These are phyloP conservation scores for Blastobasis lacticolella DNA, from an alignment of 2,888 invertebrate genomes.

Conservation along the genomic window DNA sequence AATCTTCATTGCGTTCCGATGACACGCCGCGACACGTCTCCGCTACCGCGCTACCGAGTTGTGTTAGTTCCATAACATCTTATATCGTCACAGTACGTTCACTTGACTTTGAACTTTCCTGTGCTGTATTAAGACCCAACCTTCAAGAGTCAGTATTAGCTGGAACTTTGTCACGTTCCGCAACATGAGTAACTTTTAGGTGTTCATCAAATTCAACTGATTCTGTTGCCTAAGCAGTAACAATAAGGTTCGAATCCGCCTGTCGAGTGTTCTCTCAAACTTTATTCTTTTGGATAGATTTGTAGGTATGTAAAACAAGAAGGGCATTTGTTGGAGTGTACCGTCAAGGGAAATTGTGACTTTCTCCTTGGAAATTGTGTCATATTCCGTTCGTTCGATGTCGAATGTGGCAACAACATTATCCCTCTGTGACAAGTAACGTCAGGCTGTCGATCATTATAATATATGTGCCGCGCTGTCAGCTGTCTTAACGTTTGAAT, in stretches of 20 bases:
- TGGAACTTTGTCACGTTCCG: conserved; percentile 46
- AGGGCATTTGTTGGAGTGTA: conserved; percentile 27
- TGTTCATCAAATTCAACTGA: conserved; percentile 27
- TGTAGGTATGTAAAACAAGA: conserved; percentile 35
- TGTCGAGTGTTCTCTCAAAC: conserved; percentile 36
- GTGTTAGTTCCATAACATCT: conserved; percentile 29
- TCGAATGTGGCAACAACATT: conserved; percentile 65
- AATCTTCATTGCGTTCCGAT: conserved; percentile 73
- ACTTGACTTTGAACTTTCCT: conserved; percentile 23
- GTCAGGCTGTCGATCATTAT: conserved; percentile 73
- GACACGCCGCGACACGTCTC: conserved; percentile 72
- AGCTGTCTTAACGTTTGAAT: conserved; percentile 71
- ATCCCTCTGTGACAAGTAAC: conserved; percentile 69
- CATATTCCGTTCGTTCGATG: conserved; percentile 16
- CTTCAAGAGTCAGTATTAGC: conserved; percentile 5
- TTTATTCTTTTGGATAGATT: conserved; percentile 67
- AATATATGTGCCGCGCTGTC: conserved; percentile 72
- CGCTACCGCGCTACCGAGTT: conserved; percentile 62
- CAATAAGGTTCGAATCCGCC: conserved; percentile 41
- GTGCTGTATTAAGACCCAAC: conserved; percentile 12
- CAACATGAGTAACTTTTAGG: conserved; percentile 45
- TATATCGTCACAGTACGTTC: conserved; percentile 22
- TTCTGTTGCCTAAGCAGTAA: conserved; percentile 30
- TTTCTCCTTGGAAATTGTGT: conserved; percentile 16
- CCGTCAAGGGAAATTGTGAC: conserved; percentile 18